phyloP scores from a whole-genome alignment of 2,797 vertebrate species.

The Neomorphus geoffroyi region DNA sequence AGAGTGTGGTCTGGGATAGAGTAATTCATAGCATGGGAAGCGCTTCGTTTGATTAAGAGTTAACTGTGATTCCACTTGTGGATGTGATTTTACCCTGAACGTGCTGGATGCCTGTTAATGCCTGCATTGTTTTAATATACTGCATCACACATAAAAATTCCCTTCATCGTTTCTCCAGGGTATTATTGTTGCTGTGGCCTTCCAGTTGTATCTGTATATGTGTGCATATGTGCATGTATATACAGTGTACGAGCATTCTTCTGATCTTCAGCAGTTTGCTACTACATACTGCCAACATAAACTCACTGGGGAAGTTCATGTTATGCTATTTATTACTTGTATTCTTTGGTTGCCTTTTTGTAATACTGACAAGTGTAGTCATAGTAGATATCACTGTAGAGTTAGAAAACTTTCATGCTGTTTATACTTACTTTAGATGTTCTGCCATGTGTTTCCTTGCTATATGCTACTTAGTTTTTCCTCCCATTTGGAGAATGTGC shows the following conservation, averaged over 20 bases:
- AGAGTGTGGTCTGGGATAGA: neutral
- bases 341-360: constrained; percentile 42
- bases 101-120: neutral
- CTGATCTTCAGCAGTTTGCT: constrained; percentile 51
- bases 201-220: constrained; percentile 1
- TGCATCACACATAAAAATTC: neutral
- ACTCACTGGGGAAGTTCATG: constrained; percentile 47
- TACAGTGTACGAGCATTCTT: neutral
- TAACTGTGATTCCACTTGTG: neutral
- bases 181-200: constrained; percentile 20
- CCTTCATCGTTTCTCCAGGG: neutral
- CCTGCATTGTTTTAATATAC: neutral
- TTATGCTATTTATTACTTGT: constrained; percentile 37
- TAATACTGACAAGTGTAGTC: constrained; percentile 46
- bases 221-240: constrained; percentile 16
- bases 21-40: neutral
- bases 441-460: constrained; percentile 61
- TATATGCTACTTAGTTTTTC: constrained; percentile 54
- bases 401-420: constrained; percentile 53
- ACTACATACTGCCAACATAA: constrained; percentile 58
- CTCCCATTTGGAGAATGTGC: constrained; percentile 59
- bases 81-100: neutral
- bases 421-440: constrained; percentile 61
- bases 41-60: neutral
- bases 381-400: constrained; percentile 59